Evolutionary conservation across 2,888 invertebrate genomes (phyloP), one percentile per base, ranked within the genome.

Genomic region (Drosophila nigritarsus): DNA sequence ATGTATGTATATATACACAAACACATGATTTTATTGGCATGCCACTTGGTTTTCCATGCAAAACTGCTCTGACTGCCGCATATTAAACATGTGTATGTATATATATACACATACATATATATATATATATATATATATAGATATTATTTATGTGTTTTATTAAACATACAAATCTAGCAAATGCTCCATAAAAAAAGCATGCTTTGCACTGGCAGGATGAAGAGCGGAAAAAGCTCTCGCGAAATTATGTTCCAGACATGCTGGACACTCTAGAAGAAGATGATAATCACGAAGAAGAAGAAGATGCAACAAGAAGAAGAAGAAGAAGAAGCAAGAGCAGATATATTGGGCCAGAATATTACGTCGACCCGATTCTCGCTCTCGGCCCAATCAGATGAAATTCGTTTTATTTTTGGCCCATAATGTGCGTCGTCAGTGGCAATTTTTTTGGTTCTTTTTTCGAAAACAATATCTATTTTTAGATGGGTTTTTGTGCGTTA

Each of bases 11-110:
- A 27, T 30, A 29, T 42, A 56, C 6, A 20, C 30, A 36, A 36
- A 65, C 75, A 87, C 84, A 84, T 83, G 82, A 89, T 83, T 87
- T 85, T 85, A 85, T 85, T 85, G 89, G 84, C 84, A 89, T 79
- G 89, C 89, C 79, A 77, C 77, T 80, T 87, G 84, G 77, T 71
- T 83, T 89, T 81, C 84, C 87, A 75, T 83, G 84, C 89, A 75
- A 88, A 88, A 83, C 78, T 71, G 73, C 67, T 56, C 55, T 51
- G 68, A 70, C 59, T 65, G 50, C 53, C 73, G 59, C 63, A 65
- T 55, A 72, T 64, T 54, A 51, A 73, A 54, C 58, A 66, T 72
- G 34, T 49, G 30, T 60, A 67, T 32, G 24, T 18, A 60, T n/a
- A 56, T 24, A 29, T 32, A 56, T 24, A 29, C 29, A 45, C 20